Percentiles rank a stretch among this genome's conserved stretches.
Evolutionary conservation across 2,113 vertebrate species (phyloP).

Genomic region (Semnornis frantzii): DNA sequence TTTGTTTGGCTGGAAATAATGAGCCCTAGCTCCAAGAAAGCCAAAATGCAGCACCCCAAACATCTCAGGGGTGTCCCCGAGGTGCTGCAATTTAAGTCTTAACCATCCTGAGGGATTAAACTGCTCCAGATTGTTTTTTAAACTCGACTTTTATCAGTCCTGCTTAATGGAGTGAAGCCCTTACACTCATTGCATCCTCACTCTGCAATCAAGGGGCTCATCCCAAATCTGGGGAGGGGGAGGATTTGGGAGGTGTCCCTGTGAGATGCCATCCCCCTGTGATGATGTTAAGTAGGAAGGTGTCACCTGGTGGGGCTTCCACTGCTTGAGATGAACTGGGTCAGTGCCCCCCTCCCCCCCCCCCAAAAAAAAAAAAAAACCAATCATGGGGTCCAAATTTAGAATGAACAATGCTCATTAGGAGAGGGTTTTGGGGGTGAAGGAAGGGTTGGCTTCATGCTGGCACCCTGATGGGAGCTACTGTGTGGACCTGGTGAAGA

Average conservation of each 20-base stretch:
- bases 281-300: not conserved
- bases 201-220: fast-evolving
- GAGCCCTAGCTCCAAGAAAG: not conserved
- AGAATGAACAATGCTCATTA: fast-evolving
- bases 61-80: not conserved
- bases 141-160: not conserved
- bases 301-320: not conserved
- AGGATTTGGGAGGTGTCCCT: not conserved
- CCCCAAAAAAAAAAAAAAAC: no score
- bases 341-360: not conserved
- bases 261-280: not conserved
- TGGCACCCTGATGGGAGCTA: not conserved
- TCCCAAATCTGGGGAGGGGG: fast-evolving
- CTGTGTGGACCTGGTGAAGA: not conserved
- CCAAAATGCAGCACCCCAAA: not conserved
- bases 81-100: not conserved
- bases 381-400: not conserved
- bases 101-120: not conserved
- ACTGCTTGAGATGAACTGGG: not conserved
- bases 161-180: not conserved
- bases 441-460: not conserved
- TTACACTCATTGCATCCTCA: fast-evolving
- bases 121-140: fast-evolving
- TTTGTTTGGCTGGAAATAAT: fast-evolving
- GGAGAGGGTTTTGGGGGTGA: not conserved